Conservation (phyloP, 2,113 vertebrate species). For the Amia ocellicauda region DNA sequence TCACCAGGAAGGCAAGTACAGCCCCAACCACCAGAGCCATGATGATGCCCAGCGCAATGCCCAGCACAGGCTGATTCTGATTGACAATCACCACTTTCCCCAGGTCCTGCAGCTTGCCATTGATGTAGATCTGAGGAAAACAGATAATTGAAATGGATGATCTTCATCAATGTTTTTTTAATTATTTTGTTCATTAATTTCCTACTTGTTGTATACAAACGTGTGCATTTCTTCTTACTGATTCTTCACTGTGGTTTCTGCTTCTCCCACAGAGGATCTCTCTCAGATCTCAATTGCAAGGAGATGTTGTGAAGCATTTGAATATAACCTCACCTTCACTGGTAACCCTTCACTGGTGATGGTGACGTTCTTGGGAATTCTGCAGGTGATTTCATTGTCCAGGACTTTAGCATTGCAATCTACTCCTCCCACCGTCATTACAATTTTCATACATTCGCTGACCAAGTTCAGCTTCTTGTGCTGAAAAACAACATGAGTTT, state of each 20-base stretch:
- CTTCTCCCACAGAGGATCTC: no score
- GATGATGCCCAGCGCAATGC: constrained; percentile 67
- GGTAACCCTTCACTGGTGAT: constrained; percentile 60
- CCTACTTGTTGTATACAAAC: no score
- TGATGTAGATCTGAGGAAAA: constrained; percentile 65
- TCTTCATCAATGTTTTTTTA: no score
- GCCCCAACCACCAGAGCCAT: constrained; percentile 64
- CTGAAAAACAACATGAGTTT: constrained; percentile 53
- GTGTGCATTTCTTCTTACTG: no score
- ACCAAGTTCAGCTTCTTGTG: constrained; percentile 75
- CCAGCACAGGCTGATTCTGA: constrained; percentile 64
- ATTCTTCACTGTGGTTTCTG: no score
- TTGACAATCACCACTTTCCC: constrained; percentile 68
- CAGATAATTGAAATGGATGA: no score
- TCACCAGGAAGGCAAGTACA: constrained; percentile 56
- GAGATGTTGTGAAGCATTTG: no score
- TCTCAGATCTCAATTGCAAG: no score
- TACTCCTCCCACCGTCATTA: constrained; percentile 75
- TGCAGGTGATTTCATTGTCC: constrained; percentile 83
- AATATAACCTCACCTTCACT: constrained; percentile 68
- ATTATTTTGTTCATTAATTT: no score
- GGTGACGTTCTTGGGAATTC: constrained; percentile 68
- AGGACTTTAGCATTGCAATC: constrained; percentile 77
- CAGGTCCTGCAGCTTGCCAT: constrained; percentile 63
- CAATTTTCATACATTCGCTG: constrained; percentile 78